phyloP scores from a whole-genome alignment of 2,113 vertebrate species.

The Cathartes aura region DNA sequence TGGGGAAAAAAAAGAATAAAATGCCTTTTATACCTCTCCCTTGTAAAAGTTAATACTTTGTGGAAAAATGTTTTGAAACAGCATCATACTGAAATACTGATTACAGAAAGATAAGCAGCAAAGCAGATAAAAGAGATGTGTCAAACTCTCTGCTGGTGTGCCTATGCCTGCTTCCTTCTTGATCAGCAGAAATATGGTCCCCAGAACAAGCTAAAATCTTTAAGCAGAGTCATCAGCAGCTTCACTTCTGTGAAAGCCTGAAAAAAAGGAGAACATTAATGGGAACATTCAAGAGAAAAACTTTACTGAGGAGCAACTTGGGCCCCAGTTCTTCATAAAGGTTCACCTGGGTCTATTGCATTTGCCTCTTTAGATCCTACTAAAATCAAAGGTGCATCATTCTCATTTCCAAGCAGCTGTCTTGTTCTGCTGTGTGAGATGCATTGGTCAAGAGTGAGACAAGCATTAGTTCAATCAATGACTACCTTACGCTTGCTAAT shows the following conservation, averaged over 20 bases:
- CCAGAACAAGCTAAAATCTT: background rate
- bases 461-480: background rate
- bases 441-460: accelerated
- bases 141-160: background rate
- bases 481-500: background rate
- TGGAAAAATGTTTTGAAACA: background rate
- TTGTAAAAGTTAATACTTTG: background rate
- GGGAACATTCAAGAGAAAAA: background rate
- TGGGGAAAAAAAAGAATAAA: background rate
- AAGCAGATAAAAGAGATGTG: background rate
- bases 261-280: background rate
- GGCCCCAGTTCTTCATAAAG: background rate
- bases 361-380: background rate
- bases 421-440: background rate
- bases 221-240: background rate
- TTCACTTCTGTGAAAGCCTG: background rate
- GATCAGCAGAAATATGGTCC: background rate
- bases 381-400: background rate
- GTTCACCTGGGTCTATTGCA: background rate
- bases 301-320: background rate
- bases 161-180: background rate
- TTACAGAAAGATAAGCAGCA: background rate
- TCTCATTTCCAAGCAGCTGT: background rate
- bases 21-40: background rate
- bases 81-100: background rate